These are phyloP conservation scores for Rhinogobio ventralis DNA, from an alignment of 2,797 vertebrate genomes.

Conservation along the genomic window DNA sequence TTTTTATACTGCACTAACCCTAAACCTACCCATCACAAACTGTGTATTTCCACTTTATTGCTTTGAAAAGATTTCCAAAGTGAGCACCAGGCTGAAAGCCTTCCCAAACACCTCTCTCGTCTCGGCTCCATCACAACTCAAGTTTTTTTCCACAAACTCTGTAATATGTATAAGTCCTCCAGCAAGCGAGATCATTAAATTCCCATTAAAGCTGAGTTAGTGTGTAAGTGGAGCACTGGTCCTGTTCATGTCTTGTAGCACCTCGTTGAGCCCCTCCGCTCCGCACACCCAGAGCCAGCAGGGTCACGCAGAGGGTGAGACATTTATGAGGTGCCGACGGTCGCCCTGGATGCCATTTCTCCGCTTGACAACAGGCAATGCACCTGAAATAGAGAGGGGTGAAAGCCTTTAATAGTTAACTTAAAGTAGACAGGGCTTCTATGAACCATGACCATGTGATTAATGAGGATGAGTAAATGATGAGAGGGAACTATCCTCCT, in stretches of 20 bases:
- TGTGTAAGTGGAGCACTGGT: conserved; percentile 64
- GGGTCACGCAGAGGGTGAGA: conserved; percentile 76
- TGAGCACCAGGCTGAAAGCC: not conserved
- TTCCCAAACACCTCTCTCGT: not conserved
- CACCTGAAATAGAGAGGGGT: conserved; percentile 68
- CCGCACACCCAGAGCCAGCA: conserved; percentile 65
- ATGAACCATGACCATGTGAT: not conserved
- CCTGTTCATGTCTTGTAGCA: conserved; percentile 65
- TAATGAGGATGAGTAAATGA: not conserved
- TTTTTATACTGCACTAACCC: too few relatives aligned
- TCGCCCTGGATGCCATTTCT: conserved; percentile 76
- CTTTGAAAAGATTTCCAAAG: not conserved
- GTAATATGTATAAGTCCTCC: not conserved
- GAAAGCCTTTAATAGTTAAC: not conserved
- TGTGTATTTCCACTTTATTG: not conserved
- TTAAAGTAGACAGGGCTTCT: not conserved
- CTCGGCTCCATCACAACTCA: not conserved
- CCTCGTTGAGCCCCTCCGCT: conserved; percentile 62
- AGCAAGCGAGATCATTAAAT: conserved; percentile 25
- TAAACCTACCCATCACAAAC: too few relatives aligned
- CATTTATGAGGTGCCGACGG: conserved; percentile 81
- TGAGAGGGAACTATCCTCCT: not conserved
- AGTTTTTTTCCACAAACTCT: conserved; percentile 11
- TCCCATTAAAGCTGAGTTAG: conserved; percentile 54
- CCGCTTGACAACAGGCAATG: conserved; percentile 71